Evolutionary conservation across 2,113 vertebrate species (phyloP).

Genomic region (Podilymbus podiceps): DNA sequence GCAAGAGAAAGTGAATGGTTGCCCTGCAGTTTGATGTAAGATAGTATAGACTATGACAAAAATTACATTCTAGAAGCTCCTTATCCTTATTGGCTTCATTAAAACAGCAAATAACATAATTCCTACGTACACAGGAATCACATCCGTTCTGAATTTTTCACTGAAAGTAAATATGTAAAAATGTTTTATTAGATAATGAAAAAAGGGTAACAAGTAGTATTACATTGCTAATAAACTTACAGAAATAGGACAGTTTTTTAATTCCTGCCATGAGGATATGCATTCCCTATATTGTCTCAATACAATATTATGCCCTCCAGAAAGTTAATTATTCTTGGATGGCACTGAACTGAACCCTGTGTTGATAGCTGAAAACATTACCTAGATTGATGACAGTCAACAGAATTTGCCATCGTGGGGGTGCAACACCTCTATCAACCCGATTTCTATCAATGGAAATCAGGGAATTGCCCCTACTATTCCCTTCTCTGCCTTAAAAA

Average conservation of each 20-base stretch:
- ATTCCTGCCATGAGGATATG: background rate
- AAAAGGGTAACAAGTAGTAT: background rate
- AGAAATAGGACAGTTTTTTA: background rate
- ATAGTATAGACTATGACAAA: background rate
- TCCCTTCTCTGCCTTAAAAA: background rate
- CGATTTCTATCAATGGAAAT: background rate
- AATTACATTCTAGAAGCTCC: background rate
- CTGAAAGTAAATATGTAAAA: background rate
- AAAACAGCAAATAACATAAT: background rate
- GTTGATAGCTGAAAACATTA: background rate
- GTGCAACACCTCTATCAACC: background rate
- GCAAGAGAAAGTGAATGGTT: background rate
- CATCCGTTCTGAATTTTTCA: background rate
- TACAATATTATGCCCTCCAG: background rate
- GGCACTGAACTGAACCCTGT: background rate
- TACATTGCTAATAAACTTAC: background rate
- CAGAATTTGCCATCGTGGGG: background rate
- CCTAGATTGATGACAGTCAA: background rate
- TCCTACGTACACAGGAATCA: background rate
- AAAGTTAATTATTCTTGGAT: background rate
- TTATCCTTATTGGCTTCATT: background rate
- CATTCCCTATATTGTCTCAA: background rate
- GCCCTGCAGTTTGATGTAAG: background rate
- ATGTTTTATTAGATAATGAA: background rate
- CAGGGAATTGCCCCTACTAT: background rate